A percentile compares a stretch with the other conserved stretches of the same genome.
These are phyloP conservation scores for Procambarus clarkii DNA, from an alignment of 1,140 invertebrate species.

Conservation along the genomic window DNA sequence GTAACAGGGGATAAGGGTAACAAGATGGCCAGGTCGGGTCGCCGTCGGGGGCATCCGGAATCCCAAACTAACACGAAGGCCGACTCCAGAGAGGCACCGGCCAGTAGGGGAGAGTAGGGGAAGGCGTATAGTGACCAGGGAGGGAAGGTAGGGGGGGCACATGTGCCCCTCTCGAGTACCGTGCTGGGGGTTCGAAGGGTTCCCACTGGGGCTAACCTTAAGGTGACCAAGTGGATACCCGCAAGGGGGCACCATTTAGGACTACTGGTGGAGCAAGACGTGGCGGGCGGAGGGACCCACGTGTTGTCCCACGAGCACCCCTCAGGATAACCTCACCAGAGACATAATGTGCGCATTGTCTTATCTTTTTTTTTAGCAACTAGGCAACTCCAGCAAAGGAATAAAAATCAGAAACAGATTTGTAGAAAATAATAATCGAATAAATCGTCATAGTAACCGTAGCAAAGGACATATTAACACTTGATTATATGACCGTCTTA, in stretches of 20 bases:
- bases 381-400: constrained; percentile 43
- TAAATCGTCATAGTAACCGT: constrained; percentile 10
- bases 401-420: not conserved
- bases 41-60: not conserved
- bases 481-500: constrained; percentile 16
- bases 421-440: not conserved
- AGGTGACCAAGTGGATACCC: constrained; percentile 25
- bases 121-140: not conserved
- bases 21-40: not conserved
- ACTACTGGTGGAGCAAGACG: not conserved
- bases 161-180: not conserved
- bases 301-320: not conserved
- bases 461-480: constrained; percentile 12
- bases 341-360: constrained; percentile 52
- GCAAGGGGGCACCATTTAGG: constrained; percentile 20
- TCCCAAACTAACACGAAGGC: not conserved
- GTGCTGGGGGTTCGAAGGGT: not conserved
- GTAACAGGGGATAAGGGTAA: constrained; percentile 53
- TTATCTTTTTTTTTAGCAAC: not conserved
- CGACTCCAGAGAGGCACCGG: not conserved
- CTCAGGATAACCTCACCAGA: constrained; percentile 44
- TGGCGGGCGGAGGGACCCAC: not conserved
- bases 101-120: not conserved
- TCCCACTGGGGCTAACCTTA: not conserved
- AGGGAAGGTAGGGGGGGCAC: not conserved